These are phyloP conservation scores for Scaptomyza graminum DNA, from an alignment of 1,140 invertebrate species.

Conservation along the genomic window DNA sequence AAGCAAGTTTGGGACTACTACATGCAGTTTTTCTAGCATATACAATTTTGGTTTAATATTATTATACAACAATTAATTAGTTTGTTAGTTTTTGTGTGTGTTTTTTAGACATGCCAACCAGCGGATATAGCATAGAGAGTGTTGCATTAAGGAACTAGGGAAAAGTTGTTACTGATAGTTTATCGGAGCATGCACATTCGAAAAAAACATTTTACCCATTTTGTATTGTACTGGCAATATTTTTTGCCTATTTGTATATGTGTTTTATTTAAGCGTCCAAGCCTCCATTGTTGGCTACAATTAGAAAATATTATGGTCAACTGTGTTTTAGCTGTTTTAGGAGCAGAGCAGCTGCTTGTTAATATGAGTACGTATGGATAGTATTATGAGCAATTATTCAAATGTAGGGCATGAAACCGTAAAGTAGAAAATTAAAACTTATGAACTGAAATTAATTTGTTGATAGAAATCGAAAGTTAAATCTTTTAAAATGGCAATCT, in stretches of 20 bases:
- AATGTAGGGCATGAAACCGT: slow-evolving; percentile 45
- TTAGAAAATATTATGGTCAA: slow-evolving; percentile 80
- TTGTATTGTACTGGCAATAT: slow-evolving; percentile 59
- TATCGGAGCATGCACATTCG: slow-evolving; percentile 75
- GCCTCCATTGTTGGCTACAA: slow-evolving; percentile 84
- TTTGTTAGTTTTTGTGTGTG: slow-evolving; percentile 14
- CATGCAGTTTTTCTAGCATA: slow-evolving; percentile 44
- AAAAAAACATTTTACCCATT: slow-evolving; percentile 82
- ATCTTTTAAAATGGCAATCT: too few species aligned
- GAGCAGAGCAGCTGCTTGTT: slow-evolving; percentile 32
- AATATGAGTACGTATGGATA: slow-evolving; percentile 9
- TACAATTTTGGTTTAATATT: slow-evolving; percentile 9
- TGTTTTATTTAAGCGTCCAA: slow-evolving; percentile 84
- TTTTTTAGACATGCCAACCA: slow-evolving; percentile 9
- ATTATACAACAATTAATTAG: slow-evolving; percentile 5
- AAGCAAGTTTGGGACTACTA: slow-evolving; percentile 41
- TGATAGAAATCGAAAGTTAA: not conserved
- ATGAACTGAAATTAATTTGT: too few species aligned
- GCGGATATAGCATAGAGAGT: not conserved
- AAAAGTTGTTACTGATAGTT: slow-evolving; percentile 3
- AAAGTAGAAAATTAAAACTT: too few species aligned
- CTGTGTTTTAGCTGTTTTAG: slow-evolving; percentile 26
- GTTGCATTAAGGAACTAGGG: not conserved
- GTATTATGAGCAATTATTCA: not conserved
- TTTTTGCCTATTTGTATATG: slow-evolving; percentile 73